phyloP scores from a whole-genome alignment of 2,113 vertebrate species.

The Oxyruncus cristatus region DNA sequence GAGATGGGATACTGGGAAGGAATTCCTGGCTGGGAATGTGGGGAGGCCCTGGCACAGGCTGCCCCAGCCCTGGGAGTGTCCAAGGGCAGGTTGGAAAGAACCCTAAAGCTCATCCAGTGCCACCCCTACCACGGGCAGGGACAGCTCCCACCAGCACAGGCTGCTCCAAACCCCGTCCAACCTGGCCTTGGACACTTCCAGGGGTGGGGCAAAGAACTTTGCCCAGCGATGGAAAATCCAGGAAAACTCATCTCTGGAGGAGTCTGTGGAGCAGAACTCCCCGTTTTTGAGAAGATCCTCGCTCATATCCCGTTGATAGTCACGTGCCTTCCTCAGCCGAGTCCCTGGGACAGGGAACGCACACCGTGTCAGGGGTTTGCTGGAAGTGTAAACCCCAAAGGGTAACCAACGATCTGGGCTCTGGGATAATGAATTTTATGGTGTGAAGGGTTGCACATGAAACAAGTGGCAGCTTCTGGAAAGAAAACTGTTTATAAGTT shows the following conservation, averaged over 20 bases:
- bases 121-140: neutral
- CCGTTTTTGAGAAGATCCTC: neutral
- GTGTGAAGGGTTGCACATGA: neutral
- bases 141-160: neutral
- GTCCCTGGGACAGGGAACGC: neutral
- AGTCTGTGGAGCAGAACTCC: neutral
- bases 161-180: neutral
- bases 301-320: neutral
- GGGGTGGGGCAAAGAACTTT: neutral
- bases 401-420: neutral
- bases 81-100: neutral
- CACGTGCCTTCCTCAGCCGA: neutral
- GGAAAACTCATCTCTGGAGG: neutral
- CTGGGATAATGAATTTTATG: neutral
- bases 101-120: neutral
- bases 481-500: neutral
- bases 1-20: fast-evolving
- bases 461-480: neutral
- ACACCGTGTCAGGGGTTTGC: neutral
- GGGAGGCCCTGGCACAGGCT: neutral
- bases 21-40: neutral
- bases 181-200: neutral
- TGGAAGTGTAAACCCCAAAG: neutral
- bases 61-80: neutral
- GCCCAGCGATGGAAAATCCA: neutral